These are phyloP conservation scores for Tineola bisselliella DNA, from an alignment of 2,888 invertebrate genomes.

Conservation along the genomic window DNA sequence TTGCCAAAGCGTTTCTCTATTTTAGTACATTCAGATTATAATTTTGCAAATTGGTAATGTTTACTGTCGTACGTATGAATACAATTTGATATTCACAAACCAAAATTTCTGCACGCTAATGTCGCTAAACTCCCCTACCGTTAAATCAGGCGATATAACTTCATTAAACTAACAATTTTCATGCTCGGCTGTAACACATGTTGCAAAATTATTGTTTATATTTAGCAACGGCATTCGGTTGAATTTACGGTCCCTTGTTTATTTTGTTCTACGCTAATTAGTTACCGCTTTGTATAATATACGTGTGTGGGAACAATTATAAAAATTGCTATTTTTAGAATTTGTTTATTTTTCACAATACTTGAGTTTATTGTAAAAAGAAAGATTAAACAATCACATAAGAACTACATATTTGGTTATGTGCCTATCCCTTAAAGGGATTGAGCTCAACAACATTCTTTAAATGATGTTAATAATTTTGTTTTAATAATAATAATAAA, in stretches of 20 bases:
- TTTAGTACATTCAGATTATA: not conserved
- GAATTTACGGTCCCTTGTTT: slow-evolving; percentile 17
- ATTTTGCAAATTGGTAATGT: not conserved
- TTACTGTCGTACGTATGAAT: not conserved
- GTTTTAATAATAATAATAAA: too few relatives aligned
- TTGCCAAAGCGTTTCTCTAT: not conserved
- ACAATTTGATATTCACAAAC: slow-evolving; percentile 8
- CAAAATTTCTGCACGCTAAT: slow-evolving; percentile 22
- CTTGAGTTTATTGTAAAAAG: too few relatives aligned
- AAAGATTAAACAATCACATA: too few relatives aligned
- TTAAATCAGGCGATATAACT: slow-evolving; percentile 45
- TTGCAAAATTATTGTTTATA: slow-evolving; percentile 19
- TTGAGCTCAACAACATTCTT: too few relatives aligned
- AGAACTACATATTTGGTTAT: too few relatives aligned
- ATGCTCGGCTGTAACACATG: slow-evolving; percentile 19
- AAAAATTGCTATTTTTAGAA: too few relatives aligned
- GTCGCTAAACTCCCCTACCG: slow-evolving; percentile 28
- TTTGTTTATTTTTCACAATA: too few relatives aligned
- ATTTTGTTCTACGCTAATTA: slow-evolving; percentile 15
- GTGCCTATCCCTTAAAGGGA: too few relatives aligned
- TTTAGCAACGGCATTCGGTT: slow-evolving; percentile 13
- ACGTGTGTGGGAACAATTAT: not conserved
- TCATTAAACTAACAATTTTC: slow-evolving; percentile 33
- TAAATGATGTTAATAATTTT: too few relatives aligned
- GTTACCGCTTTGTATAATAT: slow-evolving; percentile 8